Base-by-base conservation (phyloP, 1,140 invertebrate genomes). In the Hydropsyche tenuis region DNA sequence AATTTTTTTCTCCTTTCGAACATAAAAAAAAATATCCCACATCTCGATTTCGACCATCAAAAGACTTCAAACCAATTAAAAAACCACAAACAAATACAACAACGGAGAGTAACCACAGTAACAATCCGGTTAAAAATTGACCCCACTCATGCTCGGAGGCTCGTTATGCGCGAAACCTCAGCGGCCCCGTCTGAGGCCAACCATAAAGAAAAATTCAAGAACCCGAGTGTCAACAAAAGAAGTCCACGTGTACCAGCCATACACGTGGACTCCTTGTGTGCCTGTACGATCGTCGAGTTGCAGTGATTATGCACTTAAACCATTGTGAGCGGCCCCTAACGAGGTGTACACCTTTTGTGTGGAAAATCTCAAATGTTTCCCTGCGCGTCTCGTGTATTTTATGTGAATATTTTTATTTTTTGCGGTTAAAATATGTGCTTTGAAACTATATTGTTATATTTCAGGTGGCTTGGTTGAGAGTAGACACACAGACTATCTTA, bases 401-500 rank as follows among this genome's bases (percentile, higher is more conserved):
- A 16, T 51, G 20, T 51, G 14, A 16, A 16, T 51, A 51, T n/a
- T 51, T 16, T 51, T 5, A 51, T 16, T 16, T n/a, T 20, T 4
- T 63, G 12, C n/a, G 27, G 25, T 37, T 18, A 43, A 65, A 42
- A 9, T 43, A 1, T 43, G 6, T 27, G 30, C 30, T 65, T 63
- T 43, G 20, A 16, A 1, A 20, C 9, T 18, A 60, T 60, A 60
- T 20, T 37, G 30, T 64, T 37, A 48, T 65, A 27, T 73, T 74
- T 27, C 81, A 96, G 94, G 94, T 96, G 74, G 95, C 95, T 70
- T 96, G 94, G 93, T 84, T 96, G 66, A 87, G 93, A 73, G 93
- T 96, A 66, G 95, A 97, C 84, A 96, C 95, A 60, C 94, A 97
- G 84, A 95, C 95, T 1, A 96, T 96, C 77, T 85, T 96, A 66